Conservation (phyloP, 2,797 vertebrate genomes). For the Melanotaenia trifasciata region DNA sequence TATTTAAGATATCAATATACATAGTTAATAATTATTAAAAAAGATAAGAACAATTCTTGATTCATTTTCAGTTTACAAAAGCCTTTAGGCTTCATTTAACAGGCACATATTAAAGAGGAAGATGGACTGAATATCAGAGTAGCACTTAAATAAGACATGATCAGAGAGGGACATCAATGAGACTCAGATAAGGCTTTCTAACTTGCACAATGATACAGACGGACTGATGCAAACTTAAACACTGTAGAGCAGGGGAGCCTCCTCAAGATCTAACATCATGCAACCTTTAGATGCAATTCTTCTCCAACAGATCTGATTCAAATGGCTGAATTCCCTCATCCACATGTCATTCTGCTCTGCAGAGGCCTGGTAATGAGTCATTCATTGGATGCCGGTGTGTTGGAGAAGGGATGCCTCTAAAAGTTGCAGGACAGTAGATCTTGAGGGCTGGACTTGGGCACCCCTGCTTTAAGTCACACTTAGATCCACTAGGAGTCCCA, state of each 20-base stretch:
- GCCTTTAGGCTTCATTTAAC: conserved; percentile 13
- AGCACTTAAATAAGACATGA: conserved; percentile 55
- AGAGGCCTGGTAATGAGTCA: no score
- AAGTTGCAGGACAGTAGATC: no score
- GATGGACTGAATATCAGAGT: neutral
- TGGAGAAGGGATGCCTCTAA: no score
- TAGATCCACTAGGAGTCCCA: conserved; percentile 5
- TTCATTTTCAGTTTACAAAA: conserved; percentile 28
- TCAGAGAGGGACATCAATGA: conserved; percentile 26
- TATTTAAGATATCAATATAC: conserved; percentile 55
- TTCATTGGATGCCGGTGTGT: no score
- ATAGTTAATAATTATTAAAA: conserved; percentile 65
- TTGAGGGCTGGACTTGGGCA: no score
- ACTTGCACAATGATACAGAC: conserved; percentile 6
- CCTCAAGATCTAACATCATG: no score
- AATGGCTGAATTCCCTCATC: no score
- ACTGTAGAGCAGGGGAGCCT: no score
- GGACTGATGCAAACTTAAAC: neutral
- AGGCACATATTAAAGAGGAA: conserved; percentile 44
- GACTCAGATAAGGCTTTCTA: conserved; percentile 14
- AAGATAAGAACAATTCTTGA: conserved; percentile 27
- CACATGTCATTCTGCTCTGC: no score
- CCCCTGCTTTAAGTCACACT: conserved; percentile 1
- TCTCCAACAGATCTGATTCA: no score
- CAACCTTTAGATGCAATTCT: no score